Evolutionary conservation across 1,140 invertebrate genomes (phyloP).

Genomic region (Luehdorfia chinensis): DNA sequence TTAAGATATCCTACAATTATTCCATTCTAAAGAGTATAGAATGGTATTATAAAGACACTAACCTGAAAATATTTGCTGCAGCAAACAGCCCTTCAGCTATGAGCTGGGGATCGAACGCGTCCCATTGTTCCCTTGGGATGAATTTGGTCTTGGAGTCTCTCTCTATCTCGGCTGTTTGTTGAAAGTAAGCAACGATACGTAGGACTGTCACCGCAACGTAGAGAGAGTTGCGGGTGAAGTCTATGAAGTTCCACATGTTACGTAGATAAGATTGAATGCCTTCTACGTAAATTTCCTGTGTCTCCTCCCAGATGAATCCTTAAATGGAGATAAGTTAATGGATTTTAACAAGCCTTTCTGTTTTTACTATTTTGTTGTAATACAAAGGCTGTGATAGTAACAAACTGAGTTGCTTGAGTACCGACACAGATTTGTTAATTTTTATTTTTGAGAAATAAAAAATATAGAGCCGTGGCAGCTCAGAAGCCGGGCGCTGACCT

Average conservation of each 20-base stretch:
- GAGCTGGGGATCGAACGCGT: constrained; percentile 95
- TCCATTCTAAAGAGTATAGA: no score
- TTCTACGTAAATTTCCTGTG: constrained; percentile 90
- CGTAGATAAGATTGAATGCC: constrained; percentile 90
- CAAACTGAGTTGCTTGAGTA: no score
- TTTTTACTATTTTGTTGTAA: no score
- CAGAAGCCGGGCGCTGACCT: no score
- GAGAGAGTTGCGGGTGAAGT: constrained; percentile 92
- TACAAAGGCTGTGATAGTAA: no score
- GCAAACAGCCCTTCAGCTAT: constrained; percentile 97
- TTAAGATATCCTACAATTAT: no score
- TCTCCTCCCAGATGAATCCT: constrained; percentile 95
- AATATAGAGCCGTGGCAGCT: no score
- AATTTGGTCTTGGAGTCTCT: constrained; percentile 82
- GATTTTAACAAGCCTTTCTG: no score
- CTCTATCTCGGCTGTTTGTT: constrained; percentile 83
- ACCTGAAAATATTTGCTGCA: constrained; percentile 95
- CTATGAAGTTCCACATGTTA: constrained; percentile 98
- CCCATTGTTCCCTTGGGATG: constrained; percentile 90
- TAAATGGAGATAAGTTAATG: not conserved
- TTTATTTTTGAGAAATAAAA: no score
- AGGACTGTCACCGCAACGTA: constrained; percentile 89
- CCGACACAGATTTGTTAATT: no score
- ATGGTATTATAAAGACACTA: constrained; percentile 1
- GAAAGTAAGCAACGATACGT: constrained; percentile 86